phyloP scores from a whole-genome alignment of 2,113 vertebrate species.

The Holacanthus passer region DNA sequence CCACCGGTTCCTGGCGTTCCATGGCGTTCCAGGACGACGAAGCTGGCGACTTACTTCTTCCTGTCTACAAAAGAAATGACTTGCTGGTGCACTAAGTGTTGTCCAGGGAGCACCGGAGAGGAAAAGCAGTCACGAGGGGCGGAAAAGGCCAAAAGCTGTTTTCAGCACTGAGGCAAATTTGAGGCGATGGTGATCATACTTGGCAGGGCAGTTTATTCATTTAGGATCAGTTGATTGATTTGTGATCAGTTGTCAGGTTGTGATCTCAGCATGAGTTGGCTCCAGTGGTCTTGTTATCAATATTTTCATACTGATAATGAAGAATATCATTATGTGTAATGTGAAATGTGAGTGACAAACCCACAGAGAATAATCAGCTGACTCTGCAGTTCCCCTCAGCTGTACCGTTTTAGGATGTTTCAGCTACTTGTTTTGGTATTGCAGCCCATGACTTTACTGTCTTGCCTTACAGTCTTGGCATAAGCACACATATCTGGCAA shows the following conservation, averaged over 20 bases:
- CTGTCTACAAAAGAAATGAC: slow-evolving; percentile 29
- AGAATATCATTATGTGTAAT: background rate
- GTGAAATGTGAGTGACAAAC: background rate
- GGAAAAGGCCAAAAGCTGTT: too few species aligned
- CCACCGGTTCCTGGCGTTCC: slow-evolving; percentile 21
- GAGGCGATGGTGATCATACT: slow-evolving; percentile 2
- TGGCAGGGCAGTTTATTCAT: slow-evolving; percentile 28
- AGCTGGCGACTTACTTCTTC: slow-evolving; percentile 40
- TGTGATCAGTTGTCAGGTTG: background rate
- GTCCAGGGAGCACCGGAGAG: slow-evolving; percentile 15
- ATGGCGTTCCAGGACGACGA: slow-evolving; percentile 9
- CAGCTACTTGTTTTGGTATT: background rate
- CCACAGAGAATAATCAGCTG: too few species aligned
- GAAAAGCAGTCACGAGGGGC: slow-evolving; percentile 8
- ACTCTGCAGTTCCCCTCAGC: background rate
- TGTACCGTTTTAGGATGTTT: background rate
- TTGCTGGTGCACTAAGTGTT: slow-evolving; percentile 45
- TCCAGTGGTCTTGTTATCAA: too few species aligned
- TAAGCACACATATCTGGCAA: too few species aligned
- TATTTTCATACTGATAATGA: background rate
- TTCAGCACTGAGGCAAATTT: slow-evolving; percentile 2
- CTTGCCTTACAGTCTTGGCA: too few species aligned
- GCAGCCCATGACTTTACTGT: too few species aligned
- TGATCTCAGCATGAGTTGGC: background rate
- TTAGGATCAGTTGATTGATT: slow-evolving; percentile 29